Base-by-base conservation (phyloP, 2,888 invertebrate species). In the Periphyllus acericola region DNA sequence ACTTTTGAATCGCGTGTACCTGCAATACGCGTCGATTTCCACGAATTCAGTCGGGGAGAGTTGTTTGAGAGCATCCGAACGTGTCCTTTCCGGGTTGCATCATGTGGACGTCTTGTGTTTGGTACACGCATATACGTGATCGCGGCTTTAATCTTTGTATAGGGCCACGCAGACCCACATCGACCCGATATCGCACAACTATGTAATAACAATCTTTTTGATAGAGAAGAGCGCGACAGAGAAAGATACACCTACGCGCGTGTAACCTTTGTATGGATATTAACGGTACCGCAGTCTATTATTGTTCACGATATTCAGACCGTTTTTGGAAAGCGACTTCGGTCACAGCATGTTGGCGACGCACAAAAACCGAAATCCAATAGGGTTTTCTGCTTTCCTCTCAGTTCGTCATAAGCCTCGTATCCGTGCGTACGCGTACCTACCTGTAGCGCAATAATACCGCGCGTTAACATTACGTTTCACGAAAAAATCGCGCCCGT, bases 101-200 rank as follows among this genome's bases (percentile, higher is more conserved):
- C 83, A 83, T 17, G 32, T 34, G 32, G 25, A n/a, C 25, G 40
- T 60, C 25, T 60, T 9, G 21, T 74, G 3, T 36, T 72, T 74
- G 83, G 55, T 36, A 71, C 55, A 14, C 17, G 25, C 40, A 19
- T n/a, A 11, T 29, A 52, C n/a, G 86, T 68, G 71, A 34, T n/a
- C 32, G 19, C 25, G 55, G 71, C 79, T 36, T 71, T 86, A 79
- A 68, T 79, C n/a, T 60, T 36, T 71, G 19, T 46, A 40, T 34
- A 36, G 32, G 19, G 14, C 29, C n/a, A 66, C 60, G 14, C 8
- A 14, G 5, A 79, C 80, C 80, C 80, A 52, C 17, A 40, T 40
- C 86, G 60, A 80, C 40, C n/a, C 71, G 71, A 71, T 17, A 11
- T 86, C 80, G 71, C 86, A 86, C 72, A 80, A 86, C 74, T 74